phyloP scores from a whole-genome alignment of 2,888 invertebrate genomes.

The Idaea straminata region DNA sequence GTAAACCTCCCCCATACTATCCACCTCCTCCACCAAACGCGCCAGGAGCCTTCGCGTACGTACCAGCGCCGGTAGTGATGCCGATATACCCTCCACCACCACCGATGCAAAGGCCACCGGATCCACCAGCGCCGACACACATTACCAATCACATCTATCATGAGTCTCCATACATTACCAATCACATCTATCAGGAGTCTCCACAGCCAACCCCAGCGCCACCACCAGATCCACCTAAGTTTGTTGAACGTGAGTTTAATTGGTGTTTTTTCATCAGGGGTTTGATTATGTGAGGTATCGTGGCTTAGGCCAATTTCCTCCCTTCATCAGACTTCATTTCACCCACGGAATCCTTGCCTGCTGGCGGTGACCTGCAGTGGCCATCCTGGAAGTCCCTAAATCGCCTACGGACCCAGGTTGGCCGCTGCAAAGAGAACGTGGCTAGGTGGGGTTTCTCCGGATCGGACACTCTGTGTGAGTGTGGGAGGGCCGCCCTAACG shows the following conservation, averaged over 20 bases:
- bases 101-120: slow-evolving; percentile 37
- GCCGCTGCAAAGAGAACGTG: too few relatives aligned
- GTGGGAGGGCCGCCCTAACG: too few relatives aligned
- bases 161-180: slow-evolving; percentile 25
- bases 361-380: too few relatives aligned
- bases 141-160: slow-evolving; percentile 63
- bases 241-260: slow-evolving; percentile 29
- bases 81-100: slow-evolving; percentile 52
- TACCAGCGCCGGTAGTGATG: slow-evolving; percentile 65
- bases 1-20: slow-evolving; percentile 22
- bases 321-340: too few relatives aligned
- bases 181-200: slow-evolving; percentile 24
- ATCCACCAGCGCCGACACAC: slow-evolving; percentile 40
- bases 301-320: not conserved
- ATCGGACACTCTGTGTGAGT: too few relatives aligned
- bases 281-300: too few relatives aligned
- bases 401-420: too few relatives aligned
- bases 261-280: not conserved
- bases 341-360: too few relatives aligned
- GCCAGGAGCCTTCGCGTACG: slow-evolving; percentile 45
- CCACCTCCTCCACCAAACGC: slow-evolving; percentile 31
- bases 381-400: too few relatives aligned
- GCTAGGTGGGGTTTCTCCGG: too few relatives aligned
- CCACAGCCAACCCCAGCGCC: slow-evolving; percentile 19
- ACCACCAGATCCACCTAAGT: slow-evolving; percentile 40